These are phyloP conservation scores for Macrophya alboannulata DNA, from an alignment of 2,888 invertebrate species.

Conservation along the genomic window DNA sequence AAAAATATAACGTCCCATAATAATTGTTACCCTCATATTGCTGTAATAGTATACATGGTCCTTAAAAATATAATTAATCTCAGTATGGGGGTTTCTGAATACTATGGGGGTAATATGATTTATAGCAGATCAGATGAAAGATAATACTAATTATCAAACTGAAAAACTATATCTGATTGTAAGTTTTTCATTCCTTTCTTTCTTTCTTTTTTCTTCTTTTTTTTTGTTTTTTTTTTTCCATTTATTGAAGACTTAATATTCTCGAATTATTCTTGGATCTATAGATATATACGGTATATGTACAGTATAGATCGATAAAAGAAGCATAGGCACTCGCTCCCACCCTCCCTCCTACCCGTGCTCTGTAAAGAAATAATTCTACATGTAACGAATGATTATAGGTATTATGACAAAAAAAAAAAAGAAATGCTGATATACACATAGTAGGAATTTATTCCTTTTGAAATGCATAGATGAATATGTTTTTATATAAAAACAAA, in stretches of 20 bases:
- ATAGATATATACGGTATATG: too few species aligned
- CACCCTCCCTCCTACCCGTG: neutral
- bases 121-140: neutral
- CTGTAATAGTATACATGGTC: neutral
- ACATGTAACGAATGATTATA: neutral
- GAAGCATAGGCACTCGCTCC: constrained; percentile 5
- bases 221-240: too few species aligned
- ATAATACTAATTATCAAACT: neutral
- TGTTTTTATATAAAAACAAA: too few species aligned
- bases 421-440: too few species aligned
- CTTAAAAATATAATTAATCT: constrained; percentile 56
- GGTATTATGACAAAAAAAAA: neutral
- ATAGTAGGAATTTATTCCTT: too few species aligned
- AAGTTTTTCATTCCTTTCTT: neutral
- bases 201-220: neutral
- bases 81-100: neutral
- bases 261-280: neutral
- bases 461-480: too few species aligned
- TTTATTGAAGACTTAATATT: neutral
- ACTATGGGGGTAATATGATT: neutral
- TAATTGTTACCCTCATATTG: constrained; percentile 23
- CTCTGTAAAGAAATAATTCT: neutral
- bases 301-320: neutral
- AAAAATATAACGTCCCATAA: constrained; percentile 51
- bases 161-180: neutral